phyloP scores from a whole-genome alignment of 2,888 invertebrate species.

The Fabriciana adippe region DNA sequence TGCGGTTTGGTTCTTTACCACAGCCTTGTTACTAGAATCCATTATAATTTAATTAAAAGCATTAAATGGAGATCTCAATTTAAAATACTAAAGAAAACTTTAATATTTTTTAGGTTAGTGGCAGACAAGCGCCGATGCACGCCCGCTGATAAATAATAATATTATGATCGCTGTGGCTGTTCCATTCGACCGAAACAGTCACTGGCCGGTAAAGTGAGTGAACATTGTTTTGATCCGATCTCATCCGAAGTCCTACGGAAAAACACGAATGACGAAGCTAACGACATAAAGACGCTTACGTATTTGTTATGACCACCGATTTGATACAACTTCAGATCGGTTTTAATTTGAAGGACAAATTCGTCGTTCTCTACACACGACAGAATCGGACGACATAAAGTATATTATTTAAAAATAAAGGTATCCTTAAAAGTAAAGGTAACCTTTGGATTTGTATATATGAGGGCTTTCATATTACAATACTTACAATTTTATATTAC shows the following conservation, averaged over 20 bases:
- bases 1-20: constrained; percentile 54
- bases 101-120: constrained; percentile 9
- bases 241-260: constrained; percentile 62
- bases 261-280: constrained; percentile 59
- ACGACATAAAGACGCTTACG: constrained; percentile 47
- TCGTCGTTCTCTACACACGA: no score
- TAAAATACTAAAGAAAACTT: constrained; percentile 6
- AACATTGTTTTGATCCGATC: constrained; percentile 70
- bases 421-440: no score
- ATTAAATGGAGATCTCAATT: background rate
- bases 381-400: no score
- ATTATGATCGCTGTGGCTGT: constrained; percentile 60
- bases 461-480: no score
- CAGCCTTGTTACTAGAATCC: constrained; percentile 65
- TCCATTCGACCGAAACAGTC: constrained; percentile 50
- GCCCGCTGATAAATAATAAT: constrained; percentile 57
- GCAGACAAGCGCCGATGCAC: constrained; percentile 50
- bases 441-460: no score
- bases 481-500: no score
- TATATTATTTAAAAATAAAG: no score
- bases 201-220: constrained; percentile 41
- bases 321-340: no score
- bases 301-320: no score
- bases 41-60: constrained; percentile 38
- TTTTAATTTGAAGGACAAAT: no score